phyloP scores from a whole-genome alignment of 2,888 invertebrate genomes.

The Nomada goodeniana region DNA sequence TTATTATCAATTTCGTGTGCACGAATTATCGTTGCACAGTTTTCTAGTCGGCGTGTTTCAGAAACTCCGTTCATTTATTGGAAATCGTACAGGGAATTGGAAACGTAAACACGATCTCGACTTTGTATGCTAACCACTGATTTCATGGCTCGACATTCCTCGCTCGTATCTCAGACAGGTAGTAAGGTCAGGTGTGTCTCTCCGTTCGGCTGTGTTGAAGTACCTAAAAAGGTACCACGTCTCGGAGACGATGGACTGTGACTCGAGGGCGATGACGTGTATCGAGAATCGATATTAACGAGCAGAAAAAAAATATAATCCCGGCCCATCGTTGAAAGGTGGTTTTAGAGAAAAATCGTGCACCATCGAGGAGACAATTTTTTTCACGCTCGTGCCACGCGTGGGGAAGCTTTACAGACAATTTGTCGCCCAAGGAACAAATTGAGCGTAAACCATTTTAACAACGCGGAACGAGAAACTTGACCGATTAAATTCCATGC shows the following conservation, averaged over 20 bases:
- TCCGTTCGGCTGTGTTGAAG: conserved; percentile 10
- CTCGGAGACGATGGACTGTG: neutral
- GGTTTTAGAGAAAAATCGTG: neutral
- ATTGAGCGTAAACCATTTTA: conserved; percentile 39
- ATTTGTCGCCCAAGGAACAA: conserved; percentile 23
- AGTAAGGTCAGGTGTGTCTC: conserved; percentile 52
- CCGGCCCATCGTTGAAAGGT: neutral
- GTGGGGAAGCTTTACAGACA: conserved; percentile 27
- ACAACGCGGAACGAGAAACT: conserved; percentile 29
- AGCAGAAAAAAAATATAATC: neutral
- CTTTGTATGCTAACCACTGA: conserved; percentile 36
- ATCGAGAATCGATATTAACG: conserved; percentile 34
- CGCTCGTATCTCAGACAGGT: conserved; percentile 31
- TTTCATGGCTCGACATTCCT: conserved; percentile 57
- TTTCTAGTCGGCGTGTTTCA: neutral
- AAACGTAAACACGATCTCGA: conserved; percentile 21
- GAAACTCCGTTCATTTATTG: neutral
- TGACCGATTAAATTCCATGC: conserved; percentile 37
- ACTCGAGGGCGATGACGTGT: neutral
- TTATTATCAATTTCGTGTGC: no score
- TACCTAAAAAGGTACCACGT: conserved; percentile 31
- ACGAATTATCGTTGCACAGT: no score
- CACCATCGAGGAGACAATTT: neutral
- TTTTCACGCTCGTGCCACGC: neutral
- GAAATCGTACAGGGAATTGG: conserved; percentile 20